Evolutionary conservation across 2,113 vertebrate species (phyloP), one percentile per base, ranked within the genome.

Genomic region (Trematocara variabile): DNA sequence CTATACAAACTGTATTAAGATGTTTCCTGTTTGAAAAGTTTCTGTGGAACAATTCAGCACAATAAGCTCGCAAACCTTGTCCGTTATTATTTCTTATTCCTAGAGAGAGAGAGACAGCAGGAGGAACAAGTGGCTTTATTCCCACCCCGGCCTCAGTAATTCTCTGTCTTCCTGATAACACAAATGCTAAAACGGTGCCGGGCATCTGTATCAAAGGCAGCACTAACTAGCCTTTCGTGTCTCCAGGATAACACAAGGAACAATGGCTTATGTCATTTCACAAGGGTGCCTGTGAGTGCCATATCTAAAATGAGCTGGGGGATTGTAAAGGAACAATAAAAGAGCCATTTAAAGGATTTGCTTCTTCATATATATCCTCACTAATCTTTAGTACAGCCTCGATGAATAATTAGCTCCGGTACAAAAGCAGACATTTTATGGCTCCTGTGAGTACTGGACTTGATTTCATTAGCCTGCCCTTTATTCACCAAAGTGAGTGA

Each of bases 281-380:
- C 86, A 93, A 93, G 91, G 84, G 91, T 34, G 58, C 63, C 84
- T 65, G 88, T 54, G 70, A 81, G 86, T 63, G 81, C 87, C 79
- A 28, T 95, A 96, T 97, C 95, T 96, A 48, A 94, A 96, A 93
- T 65, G 87, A 87, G 80, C 63, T 37, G 77, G 83, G 65, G 82
- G 86, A 70, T 91, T 93, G 89, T 91, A 39, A 53, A 53, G 82
- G 92, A 88, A 95, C 92, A 96, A 96, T 94, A 80, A 90, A 91
- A 88, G 88, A 95, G 78, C 87, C 84, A 92, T 95, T 96, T 95
- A 94, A 96, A 94, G 91, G 94, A 95, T 96, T 96, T 96, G 88
- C 82, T 91, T 88, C 90, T 87, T 95, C 93, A 87, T 88, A 93
- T 92, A 91, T 92, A 92, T 94, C 92, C 83, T 8, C 68, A 79